phyloP scores from a whole-genome alignment of 2,113 vertebrate genomes.

The Camelus bactrianus region DNA sequence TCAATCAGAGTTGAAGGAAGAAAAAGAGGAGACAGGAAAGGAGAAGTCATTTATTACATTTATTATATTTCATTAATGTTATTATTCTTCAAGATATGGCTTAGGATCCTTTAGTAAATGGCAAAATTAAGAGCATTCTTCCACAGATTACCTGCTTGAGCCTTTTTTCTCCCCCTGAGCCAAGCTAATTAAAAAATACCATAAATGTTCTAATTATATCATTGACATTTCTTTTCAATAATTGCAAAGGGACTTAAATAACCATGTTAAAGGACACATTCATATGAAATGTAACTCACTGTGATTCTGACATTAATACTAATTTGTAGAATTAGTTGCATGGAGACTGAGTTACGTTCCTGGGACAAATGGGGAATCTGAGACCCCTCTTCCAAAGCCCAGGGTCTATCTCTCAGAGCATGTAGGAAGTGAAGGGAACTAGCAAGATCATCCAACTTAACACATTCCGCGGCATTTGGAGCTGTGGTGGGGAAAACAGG shows the following conservation, averaged over 20 bases:
- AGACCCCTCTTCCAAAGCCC: neutral
- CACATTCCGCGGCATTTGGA: constrained; percentile 70
- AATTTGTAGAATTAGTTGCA: neutral
- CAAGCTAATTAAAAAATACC: constrained; percentile 62
- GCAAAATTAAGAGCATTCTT: constrained; percentile 41
- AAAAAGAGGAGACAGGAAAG: neutral
- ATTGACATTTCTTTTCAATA: constrained; percentile 53
- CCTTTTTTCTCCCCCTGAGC: neutral
- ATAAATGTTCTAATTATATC: constrained; percentile 34
- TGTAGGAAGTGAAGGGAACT: constrained; percentile 61
- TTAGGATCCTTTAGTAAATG: neutral
- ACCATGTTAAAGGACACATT: neutral
- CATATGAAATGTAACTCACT: neutral
- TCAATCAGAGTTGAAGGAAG: neutral
- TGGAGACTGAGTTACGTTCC: neutral
- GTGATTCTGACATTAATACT: neutral
- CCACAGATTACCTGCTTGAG: neutral
- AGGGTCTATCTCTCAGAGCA: neutral
- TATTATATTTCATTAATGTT: neutral
- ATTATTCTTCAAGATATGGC: neutral
- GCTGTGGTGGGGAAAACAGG: constrained; percentile 47
- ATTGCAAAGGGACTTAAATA: constrained; percentile 20
- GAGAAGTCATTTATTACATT: neutral
- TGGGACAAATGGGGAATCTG: constrained; percentile 72
- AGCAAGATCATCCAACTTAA: constrained; percentile 59